phyloP scores from a whole-genome alignment of 2,888 invertebrate genomes.

The Tortricodes alternella region DNA sequence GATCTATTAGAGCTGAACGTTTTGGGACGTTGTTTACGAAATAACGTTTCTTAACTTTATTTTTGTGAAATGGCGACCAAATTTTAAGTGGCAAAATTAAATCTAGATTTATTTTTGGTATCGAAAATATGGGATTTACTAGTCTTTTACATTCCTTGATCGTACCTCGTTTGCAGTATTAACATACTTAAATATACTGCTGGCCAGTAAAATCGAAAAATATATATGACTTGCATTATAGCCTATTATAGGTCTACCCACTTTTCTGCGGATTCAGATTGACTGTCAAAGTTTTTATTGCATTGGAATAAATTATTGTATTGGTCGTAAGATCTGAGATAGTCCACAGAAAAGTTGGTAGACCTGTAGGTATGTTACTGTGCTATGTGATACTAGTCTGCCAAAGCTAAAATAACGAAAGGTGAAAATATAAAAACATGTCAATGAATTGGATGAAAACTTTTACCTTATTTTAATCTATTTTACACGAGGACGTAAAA shows the following conservation, averaged over 20 bases:
- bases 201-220: conserved; percentile 12
- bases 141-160: neutral
- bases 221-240: neutral
- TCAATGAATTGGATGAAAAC: neutral
- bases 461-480: neutral
- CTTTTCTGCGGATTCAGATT: no score
- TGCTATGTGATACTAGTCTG: conserved; percentile 22
- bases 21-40: neutral
- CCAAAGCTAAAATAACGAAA: conserved; percentile 19
- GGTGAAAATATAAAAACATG: neutral
- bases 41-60: neutral
- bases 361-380: no score
- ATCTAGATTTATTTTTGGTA: no score
- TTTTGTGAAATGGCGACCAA: neutral
- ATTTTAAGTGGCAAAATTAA: no score
- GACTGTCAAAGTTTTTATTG: no score
- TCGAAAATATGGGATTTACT: no score
- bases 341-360: no score
- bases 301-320: no score
- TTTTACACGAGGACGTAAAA: conserved; percentile 6
- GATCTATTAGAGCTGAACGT: conserved; percentile 8
- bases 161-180: conserved; percentile 5
- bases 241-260: no score
- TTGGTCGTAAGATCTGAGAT: no score
- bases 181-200: conserved; percentile 9